Evolutionary conservation across 2,113 vertebrate species (phyloP), one percentile per base, ranked within the genome.

Genomic region (Ranitomeya variabilis): DNA sequence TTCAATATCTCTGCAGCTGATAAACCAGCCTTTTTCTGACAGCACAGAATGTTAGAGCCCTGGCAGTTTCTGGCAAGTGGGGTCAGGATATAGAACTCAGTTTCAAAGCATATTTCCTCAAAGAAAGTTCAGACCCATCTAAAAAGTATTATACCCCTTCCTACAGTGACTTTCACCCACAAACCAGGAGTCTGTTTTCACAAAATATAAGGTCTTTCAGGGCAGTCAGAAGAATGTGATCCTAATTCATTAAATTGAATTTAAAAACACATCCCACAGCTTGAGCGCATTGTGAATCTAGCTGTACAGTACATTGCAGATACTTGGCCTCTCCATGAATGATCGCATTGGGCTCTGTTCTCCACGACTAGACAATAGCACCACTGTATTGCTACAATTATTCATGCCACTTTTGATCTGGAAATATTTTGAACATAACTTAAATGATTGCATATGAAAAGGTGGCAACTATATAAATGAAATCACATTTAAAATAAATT

Each of bases 371-470:
- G 71, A 94, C 91, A 93, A 90, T 93, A 90, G 31, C 21, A n/a
- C 67, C 86, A 90, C 91, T 94, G 92, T 94, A 90, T 85, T 88
- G 9, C 66, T 55, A 52, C 52, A 78, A 67, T 66, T 82, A 91
- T 51, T 71, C 89, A 73, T 54, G 90, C 91, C 90, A 83, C 84
- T 83, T 90, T 90, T 90, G 89, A 89, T 93, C 92, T 91, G 87
- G 85, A 90, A 88, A 92, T 91, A 87, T 92, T 90, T 89, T 83
- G 87, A 83, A 91, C 90, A 90, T 88, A 90, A 91, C 90, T 85
- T 90, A 91, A 91, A 93, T 91, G 86, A 71, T 74, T 83, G 78
- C 89, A 90, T 85, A 87, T 92, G 92, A 89, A 91, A 90, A 91
- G 85, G 90, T 90, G 90, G 89, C 15, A 69, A 79, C 60, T 87